Conservation (phyloP, 2,113 vertebrate genomes). For the Ictidomys tridecemlineatus region DNA sequence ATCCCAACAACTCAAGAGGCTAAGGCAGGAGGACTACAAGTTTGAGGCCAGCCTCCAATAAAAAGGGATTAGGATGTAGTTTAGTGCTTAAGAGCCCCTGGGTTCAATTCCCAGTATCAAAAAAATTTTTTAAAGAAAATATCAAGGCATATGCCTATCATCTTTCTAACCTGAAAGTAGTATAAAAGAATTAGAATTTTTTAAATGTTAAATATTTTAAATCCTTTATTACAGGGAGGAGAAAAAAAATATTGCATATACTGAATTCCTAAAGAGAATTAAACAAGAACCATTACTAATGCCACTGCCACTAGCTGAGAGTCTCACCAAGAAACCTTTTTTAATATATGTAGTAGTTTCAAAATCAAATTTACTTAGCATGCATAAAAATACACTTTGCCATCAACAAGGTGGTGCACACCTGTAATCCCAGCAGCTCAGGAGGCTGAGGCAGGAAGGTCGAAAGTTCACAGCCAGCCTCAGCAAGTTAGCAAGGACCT, state of each 20-base stretch:
- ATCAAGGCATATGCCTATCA: neutral
- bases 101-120: too few species aligned
- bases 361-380: neutral
- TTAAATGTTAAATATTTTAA: neutral
- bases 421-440: too few species aligned
- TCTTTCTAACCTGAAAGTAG: neutral
- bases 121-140: too few species aligned
- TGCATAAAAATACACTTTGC: constrained; percentile 49
- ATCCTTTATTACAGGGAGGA: neutral
- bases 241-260: constrained; percentile 36
- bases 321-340: neutral
- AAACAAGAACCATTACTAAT: neutral
- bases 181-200: neutral
- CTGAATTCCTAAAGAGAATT: constrained; percentile 38
- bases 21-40: too few species aligned
- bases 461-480: too few species aligned
- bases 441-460: too few species aligned
- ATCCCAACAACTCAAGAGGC: too few species aligned
- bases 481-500: too few species aligned
- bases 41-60: too few species aligned
- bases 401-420: too few species aligned
- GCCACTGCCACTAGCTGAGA: neutral
- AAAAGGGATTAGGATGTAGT: too few species aligned
- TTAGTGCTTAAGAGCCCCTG: too few species aligned
- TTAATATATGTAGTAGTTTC: neutral